Base-by-base conservation (phyloP, 2,888 invertebrate species). In the Drosophila aldrichi region DNA sequence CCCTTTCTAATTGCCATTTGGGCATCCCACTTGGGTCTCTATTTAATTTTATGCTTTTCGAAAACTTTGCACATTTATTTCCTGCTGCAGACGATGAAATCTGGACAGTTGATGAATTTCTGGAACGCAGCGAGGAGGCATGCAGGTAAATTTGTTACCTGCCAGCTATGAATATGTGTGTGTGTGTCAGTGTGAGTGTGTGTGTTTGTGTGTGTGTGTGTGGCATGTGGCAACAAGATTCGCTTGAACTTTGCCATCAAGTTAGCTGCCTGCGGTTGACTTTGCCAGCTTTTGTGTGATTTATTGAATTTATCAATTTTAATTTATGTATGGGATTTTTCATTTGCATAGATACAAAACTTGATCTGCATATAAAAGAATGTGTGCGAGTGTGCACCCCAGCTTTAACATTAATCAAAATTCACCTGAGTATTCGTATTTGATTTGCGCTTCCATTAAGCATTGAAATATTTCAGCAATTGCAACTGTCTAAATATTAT, bases 101-200 rank as follows among this genome's bases (percentile, higher is more conserved):
- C 0, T 98, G 98, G 97, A 95, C 96, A 0, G 95, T 97, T 40
- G 97, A 97, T 66, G 95, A 96, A 78, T 98, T 98, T 93, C 94
- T 97, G 59, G 96, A 97, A 87, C 96, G 95, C 81, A 97, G 96
- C 7, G 97, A 97, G 92, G 95, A 95, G 68, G 95, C 96, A 18
- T 97, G 97, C 91, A 94, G 95, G 94, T 95, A 93, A 81, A 79
- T 82, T 56, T 25, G 44, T 38, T 55, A 63, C 63, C 71, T 79
- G 70, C 55, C 79, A 72, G 48, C 69, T 77, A 51, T 51, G 25
- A 29, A 18, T 44, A 70, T 51, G 48, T 57, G 71, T 57, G 60
- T 52, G 14, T 3, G 71, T 54, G 56, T 46, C 20, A 60, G 60
- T 65, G 61, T 36, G 14, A 9, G 8, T 65, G 74, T 52, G 60